Evolutionary conservation across 2,797 vertebrate species (phyloP).

Genomic region (Labeo calbasu): DNA sequence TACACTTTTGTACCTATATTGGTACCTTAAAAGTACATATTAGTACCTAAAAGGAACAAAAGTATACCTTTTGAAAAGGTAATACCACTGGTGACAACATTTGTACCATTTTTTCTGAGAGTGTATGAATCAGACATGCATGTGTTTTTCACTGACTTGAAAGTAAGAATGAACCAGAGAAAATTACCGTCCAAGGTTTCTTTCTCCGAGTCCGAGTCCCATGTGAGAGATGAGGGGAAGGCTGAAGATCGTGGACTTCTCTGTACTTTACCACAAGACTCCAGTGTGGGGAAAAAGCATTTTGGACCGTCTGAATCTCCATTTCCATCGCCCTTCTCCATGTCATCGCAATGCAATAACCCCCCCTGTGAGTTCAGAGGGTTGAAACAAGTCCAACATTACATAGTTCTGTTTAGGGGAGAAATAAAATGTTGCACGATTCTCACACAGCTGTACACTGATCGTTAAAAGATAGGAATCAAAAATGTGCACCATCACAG

Average conservation of each 20-base stretch:
- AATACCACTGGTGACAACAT: not conserved
- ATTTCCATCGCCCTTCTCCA: slow-evolving; percentile 55
- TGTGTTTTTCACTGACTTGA: not conserved
- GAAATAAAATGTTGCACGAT: slow-evolving; percentile 1
- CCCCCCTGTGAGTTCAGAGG: slow-evolving; percentile 63
- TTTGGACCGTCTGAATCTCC: slow-evolving; percentile 57
- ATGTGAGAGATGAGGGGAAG: slow-evolving; percentile 81
- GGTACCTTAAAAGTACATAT: not conserved
- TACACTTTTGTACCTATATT: not conserved
- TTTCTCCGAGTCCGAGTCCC: slow-evolving; percentile 84
- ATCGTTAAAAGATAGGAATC: not conserved
- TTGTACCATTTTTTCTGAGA: not conserved
- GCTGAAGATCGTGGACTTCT: slow-evolving; percentile 75
- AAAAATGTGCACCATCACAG: not conserved
- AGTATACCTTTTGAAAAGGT: not conserved
- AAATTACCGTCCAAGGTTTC: slow-evolving; percentile 78
- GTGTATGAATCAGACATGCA: not conserved
- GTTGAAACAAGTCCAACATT: slow-evolving; percentile 68
- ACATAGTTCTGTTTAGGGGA: slow-evolving; percentile 17
- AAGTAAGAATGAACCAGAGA: not conserved
- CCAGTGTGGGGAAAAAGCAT: slow-evolving; percentile 58
- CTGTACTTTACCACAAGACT: slow-evolving; percentile 67
- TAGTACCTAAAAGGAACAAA: not conserved
- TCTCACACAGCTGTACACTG: not conserved
- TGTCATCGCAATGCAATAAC: slow-evolving; percentile 55